These are phyloP conservation scores for Calvadosia cruxmelitensis DNA, from an alignment of 30 jellyfish, hydroid and myxozoan species.

Conservation along the genomic window DNA sequence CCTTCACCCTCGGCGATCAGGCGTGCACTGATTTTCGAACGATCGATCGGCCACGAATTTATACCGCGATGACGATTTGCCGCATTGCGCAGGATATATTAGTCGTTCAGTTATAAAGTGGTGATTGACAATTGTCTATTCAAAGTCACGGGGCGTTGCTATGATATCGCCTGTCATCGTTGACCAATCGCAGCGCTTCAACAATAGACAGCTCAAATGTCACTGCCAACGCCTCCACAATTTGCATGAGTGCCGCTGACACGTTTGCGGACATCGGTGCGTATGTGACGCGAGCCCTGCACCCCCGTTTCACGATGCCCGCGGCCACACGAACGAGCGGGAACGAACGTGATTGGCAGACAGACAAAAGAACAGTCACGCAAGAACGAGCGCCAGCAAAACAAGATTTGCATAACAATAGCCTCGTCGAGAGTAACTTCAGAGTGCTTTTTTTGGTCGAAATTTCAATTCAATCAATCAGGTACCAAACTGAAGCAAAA, in stretches of 20 bases:
- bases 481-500: too few species aligned
- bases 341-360: background rate
- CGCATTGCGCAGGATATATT: background rate
- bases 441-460: too few species aligned
- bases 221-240: background rate
- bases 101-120: conserved; percentile 35
- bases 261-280: background rate
- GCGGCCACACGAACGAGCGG: background rate
- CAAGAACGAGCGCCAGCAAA: background rate
- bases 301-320: conserved; percentile 1
- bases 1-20: conserved; percentile 1
- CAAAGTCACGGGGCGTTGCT: conserved; percentile 60
- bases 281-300: background rate
- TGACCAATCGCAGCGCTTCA: background rate
- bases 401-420: background rate
- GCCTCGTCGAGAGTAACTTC: too few species aligned
- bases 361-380: background rate
- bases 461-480: too few species aligned
- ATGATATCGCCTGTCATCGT: background rate
- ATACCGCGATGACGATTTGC: conserved; percentile 1
- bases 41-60: background rate
- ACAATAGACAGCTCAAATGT: background rate
- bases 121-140: conserved; percentile 62
- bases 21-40: conserved; percentile 1
- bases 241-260: background rate